Evolutionary conservation across 92 coral and sea anemone genomes (phyloP).

Genomic region (Palythoa grandiflora): DNA sequence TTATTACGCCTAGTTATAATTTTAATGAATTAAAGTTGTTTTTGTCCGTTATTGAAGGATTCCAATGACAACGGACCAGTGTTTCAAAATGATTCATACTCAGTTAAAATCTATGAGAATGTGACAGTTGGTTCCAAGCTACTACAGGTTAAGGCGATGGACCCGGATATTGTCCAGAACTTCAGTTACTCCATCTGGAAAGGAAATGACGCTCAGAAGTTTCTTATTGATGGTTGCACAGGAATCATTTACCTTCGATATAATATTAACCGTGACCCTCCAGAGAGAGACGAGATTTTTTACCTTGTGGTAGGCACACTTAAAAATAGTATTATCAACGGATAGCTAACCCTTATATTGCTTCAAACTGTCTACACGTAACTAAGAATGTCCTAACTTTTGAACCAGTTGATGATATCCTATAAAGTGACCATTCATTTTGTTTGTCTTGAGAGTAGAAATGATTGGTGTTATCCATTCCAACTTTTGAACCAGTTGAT

Average conservation of each 20-base stretch:
- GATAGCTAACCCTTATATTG: background rate
- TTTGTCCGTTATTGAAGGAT: constrained; percentile 44
- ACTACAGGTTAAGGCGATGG: constrained; percentile 81
- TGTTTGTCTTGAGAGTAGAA: too few species aligned
- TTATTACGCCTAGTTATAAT: too few species aligned
- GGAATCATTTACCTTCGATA: constrained; percentile 32
- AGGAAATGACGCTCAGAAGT: constrained; percentile 25
- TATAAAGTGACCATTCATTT: too few species aligned
- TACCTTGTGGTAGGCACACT: constrained; percentile 29
- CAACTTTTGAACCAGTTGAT: too few species aligned
- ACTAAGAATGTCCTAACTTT: too few species aligned
- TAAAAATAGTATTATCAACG: background rate
- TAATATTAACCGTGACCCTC: constrained; percentile 16
- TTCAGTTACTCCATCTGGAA: constrained; percentile 12
- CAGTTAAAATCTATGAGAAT: constrained; percentile 69
- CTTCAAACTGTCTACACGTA: too few species aligned
- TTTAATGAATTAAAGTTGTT: too few species aligned
- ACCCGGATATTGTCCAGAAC: constrained; percentile 74
- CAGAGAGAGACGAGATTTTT: background rate
- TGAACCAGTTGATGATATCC: too few species aligned
- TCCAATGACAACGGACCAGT: constrained; percentile 83
- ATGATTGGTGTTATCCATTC: too few species aligned
- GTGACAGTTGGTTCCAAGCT: constrained; percentile 69
- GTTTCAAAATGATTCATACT: constrained; percentile 61
- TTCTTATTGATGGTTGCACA: constrained; percentile 33